phyloP scores from a whole-genome alignment of 2,113 vertebrate species.

The Ceratotherium simum region DNA sequence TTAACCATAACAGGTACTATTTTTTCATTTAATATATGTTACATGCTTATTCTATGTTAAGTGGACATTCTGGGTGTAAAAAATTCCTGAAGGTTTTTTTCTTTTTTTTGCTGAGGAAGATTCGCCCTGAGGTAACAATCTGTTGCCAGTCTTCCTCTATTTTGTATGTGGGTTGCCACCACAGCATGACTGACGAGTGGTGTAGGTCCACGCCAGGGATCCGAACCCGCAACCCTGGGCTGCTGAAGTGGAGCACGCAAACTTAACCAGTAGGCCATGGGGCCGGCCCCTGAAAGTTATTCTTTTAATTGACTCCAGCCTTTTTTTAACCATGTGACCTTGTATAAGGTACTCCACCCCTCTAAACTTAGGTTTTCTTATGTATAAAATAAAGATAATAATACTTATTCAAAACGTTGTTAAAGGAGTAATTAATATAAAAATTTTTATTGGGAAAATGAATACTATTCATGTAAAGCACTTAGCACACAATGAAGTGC shows the following conservation, averaged over 20 bases:
- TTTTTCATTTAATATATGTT: not conserved
- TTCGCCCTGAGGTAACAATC: too few relatives aligned
- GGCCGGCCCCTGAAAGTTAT: not conserved
- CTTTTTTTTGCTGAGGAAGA: too few relatives aligned
- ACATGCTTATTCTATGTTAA: not conserved
- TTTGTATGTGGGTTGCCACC: too few relatives aligned
- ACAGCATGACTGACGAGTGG: too few relatives aligned
- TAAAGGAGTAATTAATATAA: constrained; percentile 27
- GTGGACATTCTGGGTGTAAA: not conserved
- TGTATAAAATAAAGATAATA: not conserved
- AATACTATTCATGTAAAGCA: constrained; percentile 11
- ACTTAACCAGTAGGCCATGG: too few relatives aligned
- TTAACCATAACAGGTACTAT: not conserved
- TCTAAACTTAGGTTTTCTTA: not conserved
- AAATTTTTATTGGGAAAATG: constrained; percentile 13
- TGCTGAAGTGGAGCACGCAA: too few relatives aligned
- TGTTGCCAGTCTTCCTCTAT: too few relatives aligned
- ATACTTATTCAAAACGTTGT: constrained; percentile 15
- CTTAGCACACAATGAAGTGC: not conserved
- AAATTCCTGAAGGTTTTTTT: not conserved
- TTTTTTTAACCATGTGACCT: constrained; percentile 22
- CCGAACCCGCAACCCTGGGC: too few relatives aligned
- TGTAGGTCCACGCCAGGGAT: too few relatives aligned
- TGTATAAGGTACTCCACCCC: not conserved
- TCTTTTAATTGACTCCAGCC: not conserved